Conservation (phyloP, 2,113 vertebrate genomes). For the Eira barbara region DNA sequence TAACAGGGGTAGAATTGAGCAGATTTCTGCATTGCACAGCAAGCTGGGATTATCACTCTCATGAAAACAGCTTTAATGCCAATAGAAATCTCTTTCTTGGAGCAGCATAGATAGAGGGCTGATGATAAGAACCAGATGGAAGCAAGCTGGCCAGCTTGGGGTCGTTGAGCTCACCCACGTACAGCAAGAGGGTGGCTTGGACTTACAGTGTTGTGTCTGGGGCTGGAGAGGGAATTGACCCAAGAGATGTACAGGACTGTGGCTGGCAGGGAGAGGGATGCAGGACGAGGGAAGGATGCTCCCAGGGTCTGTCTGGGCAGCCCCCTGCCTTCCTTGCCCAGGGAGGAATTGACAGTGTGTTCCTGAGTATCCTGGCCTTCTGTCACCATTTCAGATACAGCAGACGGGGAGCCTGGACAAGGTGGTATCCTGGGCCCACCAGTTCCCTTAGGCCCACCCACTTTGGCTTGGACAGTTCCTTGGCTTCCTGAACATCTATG, state of each 20-base stretch:
- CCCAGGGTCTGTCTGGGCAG: not conserved
- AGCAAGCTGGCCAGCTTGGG: not conserved
- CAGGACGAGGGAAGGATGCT: not conserved
- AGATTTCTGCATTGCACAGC: not conserved
- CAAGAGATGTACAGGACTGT: not conserved
- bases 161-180: not conserved
- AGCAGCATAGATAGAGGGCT: not conserved
- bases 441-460: conserved; percentile 82
- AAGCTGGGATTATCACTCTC: not conserved
- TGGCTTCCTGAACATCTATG: conserved; percentile 82
- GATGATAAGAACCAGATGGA: not conserved
- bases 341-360: not conserved
- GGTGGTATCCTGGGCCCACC: conserved; percentile 74
- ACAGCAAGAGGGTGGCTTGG: not conserved
- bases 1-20: not conserved
- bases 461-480: conserved; percentile 84
- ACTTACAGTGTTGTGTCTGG: not conserved
- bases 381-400: conserved; percentile 77
- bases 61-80: not conserved
- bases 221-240: not conserved
- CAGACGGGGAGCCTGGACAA: conserved; percentile 82
- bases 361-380: not conserved
- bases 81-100: not conserved
- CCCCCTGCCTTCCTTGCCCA: not conserved
- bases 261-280: not conserved